These are phyloP conservation scores for Patella ulyssiponensis DNA, from an alignment of 2,888 invertebrate species.

Conservation along the genomic window DNA sequence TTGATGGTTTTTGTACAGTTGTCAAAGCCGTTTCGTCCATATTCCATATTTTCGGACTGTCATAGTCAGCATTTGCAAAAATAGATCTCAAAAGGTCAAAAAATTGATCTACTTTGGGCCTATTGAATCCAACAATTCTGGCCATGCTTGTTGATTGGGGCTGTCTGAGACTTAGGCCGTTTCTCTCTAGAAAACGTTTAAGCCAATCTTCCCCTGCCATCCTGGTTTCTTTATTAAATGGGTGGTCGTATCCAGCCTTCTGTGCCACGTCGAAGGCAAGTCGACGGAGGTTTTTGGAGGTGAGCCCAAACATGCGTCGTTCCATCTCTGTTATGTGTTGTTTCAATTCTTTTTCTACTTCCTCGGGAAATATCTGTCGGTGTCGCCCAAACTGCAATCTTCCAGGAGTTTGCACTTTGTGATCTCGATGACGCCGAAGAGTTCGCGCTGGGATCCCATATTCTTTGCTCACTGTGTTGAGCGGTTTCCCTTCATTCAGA, in stretches of 20 bases:
- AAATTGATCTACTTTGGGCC: conserved; percentile 31
- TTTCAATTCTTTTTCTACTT: conserved; percentile 4
- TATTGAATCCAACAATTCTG: not conserved
- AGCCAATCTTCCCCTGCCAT: conserved; percentile 14
- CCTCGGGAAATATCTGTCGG: not conserved
- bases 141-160: not conserved
- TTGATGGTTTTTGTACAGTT: not conserved
- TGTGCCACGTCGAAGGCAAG: conserved; percentile 11
- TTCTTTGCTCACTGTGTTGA: not conserved
- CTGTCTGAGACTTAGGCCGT: not conserved
- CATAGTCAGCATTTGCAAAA: not conserved
- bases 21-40: not conserved
- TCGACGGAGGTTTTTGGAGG: not conserved
- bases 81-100: conserved; percentile 30
- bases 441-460: conserved; percentile 1
- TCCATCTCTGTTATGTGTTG: conserved; percentile 12
- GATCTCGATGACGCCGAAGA: conserved; percentile 10
- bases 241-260: not conserved
- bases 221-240: conserved; percentile 8
- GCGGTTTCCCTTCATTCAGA: not conserved
- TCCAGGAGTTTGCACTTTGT: conserved; percentile 12
- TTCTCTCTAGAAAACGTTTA: not conserved
- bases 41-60: not conserved
- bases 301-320: conserved; percentile 6
- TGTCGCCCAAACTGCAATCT: not conserved